Conservation (phyloP, 2,888 invertebrate species). For the Agriopis marginaria region DNA sequence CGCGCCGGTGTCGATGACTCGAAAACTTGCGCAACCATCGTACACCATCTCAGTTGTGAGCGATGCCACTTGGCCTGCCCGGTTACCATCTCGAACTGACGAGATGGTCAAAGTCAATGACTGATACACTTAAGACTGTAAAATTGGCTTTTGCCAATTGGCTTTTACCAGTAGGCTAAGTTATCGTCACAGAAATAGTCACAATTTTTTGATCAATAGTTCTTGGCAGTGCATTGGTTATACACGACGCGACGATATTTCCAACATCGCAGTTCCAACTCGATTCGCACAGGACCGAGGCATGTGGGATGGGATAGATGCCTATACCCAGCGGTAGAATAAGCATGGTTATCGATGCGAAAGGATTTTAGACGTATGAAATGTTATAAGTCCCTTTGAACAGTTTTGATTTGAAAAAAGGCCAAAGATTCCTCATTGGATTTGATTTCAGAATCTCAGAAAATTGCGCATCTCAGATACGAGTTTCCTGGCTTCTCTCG, state of each 20-base stretch:
- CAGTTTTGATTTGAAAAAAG: background rate
- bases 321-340: too few relatives aligned
- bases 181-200: background rate
- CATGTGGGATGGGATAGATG: too few relatives aligned
- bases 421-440: background rate
- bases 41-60: conserved; percentile 39
- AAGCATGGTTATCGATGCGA: too few relatives aligned
- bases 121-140: conserved; percentile 8
- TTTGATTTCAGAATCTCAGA: background rate
- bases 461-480: background rate
- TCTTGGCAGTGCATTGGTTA: background rate
- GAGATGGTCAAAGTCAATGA: conserved; percentile 29
- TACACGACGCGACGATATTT: too few relatives aligned
- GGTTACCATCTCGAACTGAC: conserved; percentile 28
- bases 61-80: conserved; percentile 27
- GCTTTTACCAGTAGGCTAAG: background rate
- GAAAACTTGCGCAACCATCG: conserved; percentile 61
- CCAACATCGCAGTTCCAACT: too few relatives aligned
- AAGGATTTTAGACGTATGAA: too few relatives aligned
- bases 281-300: too few relatives aligned
- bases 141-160: conserved; percentile 1
- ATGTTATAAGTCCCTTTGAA: background rate
- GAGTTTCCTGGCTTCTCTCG: background rate
- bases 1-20: conserved; percentile 71
- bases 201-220: background rate